Conservation (phyloP, 64 coral and sea anemone genomes). For the Stichodactyla helianthus region DNA sequence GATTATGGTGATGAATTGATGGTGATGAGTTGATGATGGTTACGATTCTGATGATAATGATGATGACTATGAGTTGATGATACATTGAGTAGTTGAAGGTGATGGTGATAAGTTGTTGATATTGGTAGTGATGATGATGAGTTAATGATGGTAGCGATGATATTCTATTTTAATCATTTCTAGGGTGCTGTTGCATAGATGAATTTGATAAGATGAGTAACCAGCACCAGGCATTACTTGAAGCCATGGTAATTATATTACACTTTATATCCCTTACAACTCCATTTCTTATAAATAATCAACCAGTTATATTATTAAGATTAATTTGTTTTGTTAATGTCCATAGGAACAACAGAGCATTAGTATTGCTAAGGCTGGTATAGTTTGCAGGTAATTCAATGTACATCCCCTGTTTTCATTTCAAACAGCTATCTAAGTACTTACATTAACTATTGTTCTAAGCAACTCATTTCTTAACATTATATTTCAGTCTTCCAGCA, state of each 20-base stretch:
- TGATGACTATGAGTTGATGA: neutral
- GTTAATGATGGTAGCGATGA: neutral
- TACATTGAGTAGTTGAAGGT: neutral
- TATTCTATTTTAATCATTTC: neutral
- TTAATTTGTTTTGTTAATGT: neutral
- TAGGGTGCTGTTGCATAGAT: slow-evolving; percentile 96
- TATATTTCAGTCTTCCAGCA: slow-evolving; percentile 70
- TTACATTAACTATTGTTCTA: no score
- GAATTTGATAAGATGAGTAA: slow-evolving; percentile 98
- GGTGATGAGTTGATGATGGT: neutral
- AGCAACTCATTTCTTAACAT: neutral
- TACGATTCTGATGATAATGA: neutral
- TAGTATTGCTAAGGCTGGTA: slow-evolving; percentile 98
- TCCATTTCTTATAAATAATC: neutral
- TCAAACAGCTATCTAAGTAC: no score
- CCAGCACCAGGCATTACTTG: slow-evolving; percentile 92
- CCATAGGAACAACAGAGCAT: slow-evolving; percentile 92
- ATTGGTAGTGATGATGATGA: neutral
- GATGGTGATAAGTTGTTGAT: neutral
- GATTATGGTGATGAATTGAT: neutral
- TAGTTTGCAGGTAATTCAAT: slow-evolving; percentile 77
- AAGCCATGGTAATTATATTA: slow-evolving; percentile 76
- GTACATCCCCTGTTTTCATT: no score
- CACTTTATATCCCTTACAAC: neutral
- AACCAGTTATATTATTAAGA: neutral